phyloP scores from a whole-genome alignment of 1,140 invertebrate genomes.

The Zaprionus capensis region DNA sequence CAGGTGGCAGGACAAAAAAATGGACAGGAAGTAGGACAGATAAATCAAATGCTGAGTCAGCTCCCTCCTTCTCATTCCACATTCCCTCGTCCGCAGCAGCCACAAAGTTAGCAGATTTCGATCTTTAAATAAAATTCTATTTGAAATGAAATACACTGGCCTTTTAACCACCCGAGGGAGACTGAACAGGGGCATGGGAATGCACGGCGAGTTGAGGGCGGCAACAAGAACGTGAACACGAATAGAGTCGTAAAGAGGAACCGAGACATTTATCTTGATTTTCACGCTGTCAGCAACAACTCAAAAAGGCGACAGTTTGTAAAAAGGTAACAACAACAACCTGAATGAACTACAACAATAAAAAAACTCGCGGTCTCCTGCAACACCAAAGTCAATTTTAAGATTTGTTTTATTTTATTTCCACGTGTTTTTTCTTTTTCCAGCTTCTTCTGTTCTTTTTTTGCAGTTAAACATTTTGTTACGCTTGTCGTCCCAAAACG shows the following conservation, averaged over 20 bases:
- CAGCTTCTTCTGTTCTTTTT: slow-evolving; percentile 13
- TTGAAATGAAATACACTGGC: slow-evolving; percentile 72
- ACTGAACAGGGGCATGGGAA: not conserved
- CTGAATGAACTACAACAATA: slow-evolving; percentile 23
- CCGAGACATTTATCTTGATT: slow-evolving; percentile 79
- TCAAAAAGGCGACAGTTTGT: slow-evolving; percentile 82
- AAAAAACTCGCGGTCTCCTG: slow-evolving; percentile 46
- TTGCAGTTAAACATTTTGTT: slow-evolving; percentile 75
- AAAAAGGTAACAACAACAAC: slow-evolving; percentile 49
- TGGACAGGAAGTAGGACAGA: not conserved
- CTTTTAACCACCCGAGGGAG: slow-evolving; percentile 47
- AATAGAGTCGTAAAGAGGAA: slow-evolving; percentile 48
- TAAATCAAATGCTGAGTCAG: slow-evolving; percentile 12
- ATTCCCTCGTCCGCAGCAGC: not conserved
- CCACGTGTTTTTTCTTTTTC: slow-evolving; percentile 4
- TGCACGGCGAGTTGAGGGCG: not conserved
- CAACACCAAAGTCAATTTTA: slow-evolving; percentile 72
- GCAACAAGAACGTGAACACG: slow-evolving; percentile 7
- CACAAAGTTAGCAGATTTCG: slow-evolving; percentile 29
- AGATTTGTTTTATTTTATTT: slow-evolving; percentile 64
- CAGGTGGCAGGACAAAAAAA: not conserved
- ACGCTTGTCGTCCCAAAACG: slow-evolving; percentile 50
- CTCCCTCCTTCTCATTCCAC: not conserved
- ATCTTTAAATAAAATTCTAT: slow-evolving; percentile 61
- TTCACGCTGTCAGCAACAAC: slow-evolving; percentile 79